Base-by-base conservation (phyloP, 1,140 invertebrate genomes). In the Yoshiicerus persimilis region DNA sequence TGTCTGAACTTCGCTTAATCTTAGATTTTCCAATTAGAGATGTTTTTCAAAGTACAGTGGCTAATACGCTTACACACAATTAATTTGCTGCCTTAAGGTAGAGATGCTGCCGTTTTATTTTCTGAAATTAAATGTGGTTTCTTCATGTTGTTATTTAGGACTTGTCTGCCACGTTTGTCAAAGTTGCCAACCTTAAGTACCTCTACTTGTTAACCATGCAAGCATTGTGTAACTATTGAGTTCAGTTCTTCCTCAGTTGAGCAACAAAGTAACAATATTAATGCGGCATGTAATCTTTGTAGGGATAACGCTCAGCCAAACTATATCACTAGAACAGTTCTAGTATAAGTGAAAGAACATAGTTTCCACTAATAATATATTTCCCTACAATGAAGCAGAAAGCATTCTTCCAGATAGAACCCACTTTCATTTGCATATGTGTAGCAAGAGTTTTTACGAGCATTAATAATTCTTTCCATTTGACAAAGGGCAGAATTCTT, bases 1-100 rank as follows among this genome's bases (percentile, higher is more conserved):
- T 80, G 75, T 56, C 47, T 56, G 16, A 56, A 56, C 47, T 56
- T 56, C 47, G 47, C 47, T 80, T 36, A 80, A 38, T 38, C 75
- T 80, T 80, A 36, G 75, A 80, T 80, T 80, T 80, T 80, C 75
- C 34, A 36, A 80, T 80, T 80, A 80, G 34, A 80, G 75, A 36
- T 80, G 75, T 80, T 80, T 80, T 80, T 34, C 32, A 70, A 70
- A 56, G 13, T 70, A 27, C 27, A 10, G 32, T 20, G 32, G 34
- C 34, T 34, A 36, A 80, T 80, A 38, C 75, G 11, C 75, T 80
- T 34, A 20, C 75, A 80, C 30, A 80, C 75, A 80, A 80, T 80
- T 34, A 36, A 80, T 34, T 80, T 38, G 9, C 20, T n/a, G 75
- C 75, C 75, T 16, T 38, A 38, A 80, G 66, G 27, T 70, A 32